phyloP scores from a whole-genome alignment of 1,140 invertebrate species.

The Neoseiulus cucumeris region DNA sequence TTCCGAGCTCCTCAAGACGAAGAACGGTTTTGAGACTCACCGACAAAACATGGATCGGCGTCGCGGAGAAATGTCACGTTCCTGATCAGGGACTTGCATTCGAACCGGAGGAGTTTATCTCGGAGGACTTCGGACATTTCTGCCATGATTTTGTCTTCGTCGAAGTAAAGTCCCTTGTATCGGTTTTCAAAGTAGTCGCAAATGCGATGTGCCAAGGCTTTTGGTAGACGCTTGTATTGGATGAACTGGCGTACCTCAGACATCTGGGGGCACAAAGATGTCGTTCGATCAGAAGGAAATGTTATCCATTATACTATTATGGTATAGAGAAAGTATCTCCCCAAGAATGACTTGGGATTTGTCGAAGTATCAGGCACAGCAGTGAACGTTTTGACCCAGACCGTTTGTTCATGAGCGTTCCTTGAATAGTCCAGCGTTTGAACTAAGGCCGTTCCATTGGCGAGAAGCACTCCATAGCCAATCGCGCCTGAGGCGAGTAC shows the following conservation, averaged over 20 bases:
- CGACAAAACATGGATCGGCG: conserved; percentile 92
- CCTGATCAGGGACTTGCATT: conserved; percentile 88
- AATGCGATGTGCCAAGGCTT: neutral
- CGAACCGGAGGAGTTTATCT: conserved; percentile 32
- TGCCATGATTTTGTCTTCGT: neutral
- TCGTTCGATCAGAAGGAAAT: neutral
- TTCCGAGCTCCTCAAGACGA: neutral
- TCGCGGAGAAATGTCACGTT: conserved; percentile 97
- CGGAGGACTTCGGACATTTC: neutral
- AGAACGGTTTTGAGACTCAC: conserved; percentile 23
- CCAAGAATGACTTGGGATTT: no score
- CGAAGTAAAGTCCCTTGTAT: neutral
- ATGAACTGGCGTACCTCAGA: neutral
- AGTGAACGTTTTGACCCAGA: neutral
- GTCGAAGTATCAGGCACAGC: no score
- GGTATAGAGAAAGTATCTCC: no score
- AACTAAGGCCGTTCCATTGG: neutral
- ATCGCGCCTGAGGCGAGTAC: neutral
- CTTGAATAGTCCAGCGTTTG: neutral
- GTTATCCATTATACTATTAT: neutral
- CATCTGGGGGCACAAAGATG: neutral
- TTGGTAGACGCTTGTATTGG: neutral
- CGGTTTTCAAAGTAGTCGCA: neutral
- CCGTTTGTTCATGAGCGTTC: neutral
- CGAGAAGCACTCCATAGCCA: neutral